Evolutionary conservation across 2,113 vertebrate species (phyloP).

Genomic region (Amblyornis subalaris): DNA sequence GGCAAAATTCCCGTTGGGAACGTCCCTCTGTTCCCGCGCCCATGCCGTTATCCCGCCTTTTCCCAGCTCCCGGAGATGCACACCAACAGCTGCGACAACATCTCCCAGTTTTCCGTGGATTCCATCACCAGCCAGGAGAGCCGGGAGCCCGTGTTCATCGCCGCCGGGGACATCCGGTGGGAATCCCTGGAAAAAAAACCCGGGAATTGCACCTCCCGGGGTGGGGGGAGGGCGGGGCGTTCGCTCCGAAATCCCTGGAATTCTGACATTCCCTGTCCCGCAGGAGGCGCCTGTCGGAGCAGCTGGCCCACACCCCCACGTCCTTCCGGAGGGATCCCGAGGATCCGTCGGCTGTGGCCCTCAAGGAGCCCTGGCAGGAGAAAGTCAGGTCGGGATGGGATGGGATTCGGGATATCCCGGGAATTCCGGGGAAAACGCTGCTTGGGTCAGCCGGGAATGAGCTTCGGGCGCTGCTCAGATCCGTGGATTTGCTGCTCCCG

Average conservation of each 20-base stretch:
- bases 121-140: conserved; percentile 97
- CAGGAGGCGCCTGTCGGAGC: conserved; percentile 91
- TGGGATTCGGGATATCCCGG: fast-evolving
- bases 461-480: no score
- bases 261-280: no score
- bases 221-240: no score
- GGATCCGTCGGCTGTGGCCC: conserved; percentile 93
- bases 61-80: conserved; percentile 87
- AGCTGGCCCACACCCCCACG: conserved; percentile 90
- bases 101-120: conserved; percentile 97
- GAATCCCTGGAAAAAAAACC: fast-evolving
- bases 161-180: conserved; percentile 92
- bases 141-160: conserved; percentile 93
- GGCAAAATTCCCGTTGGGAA: no score
- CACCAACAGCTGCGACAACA: conserved; percentile 96
- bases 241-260: no score
- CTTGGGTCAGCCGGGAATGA: no score
- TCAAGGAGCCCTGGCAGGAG: conserved; percentile 97
- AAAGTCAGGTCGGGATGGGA: conserved; percentile 82
- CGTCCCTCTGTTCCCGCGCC: no score
- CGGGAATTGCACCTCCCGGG: neutral
- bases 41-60: no score
- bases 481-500: no score
- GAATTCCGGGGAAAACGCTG: neutral
- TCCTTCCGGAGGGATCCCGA: conserved; percentile 89